These are phyloP conservation scores for Osmoderma eremita DNA, from an alignment of 2,888 invertebrate species.

Conservation along the genomic window DNA sequence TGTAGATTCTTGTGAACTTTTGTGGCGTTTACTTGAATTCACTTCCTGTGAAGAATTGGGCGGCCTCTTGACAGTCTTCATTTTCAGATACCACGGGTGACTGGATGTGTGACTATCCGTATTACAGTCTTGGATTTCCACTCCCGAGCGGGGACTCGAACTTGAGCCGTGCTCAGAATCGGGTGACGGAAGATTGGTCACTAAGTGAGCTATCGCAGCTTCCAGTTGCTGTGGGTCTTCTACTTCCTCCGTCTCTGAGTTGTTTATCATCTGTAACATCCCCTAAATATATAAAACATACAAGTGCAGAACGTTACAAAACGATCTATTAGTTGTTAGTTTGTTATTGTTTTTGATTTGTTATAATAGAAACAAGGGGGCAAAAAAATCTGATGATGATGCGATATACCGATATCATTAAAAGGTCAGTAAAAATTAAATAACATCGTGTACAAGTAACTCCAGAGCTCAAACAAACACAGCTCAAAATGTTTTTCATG, in stretches of 20 bases:
- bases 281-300: conserved; percentile 37
- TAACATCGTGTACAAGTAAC: too few species aligned
- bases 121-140: conserved; percentile 60
- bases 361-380: neutral
- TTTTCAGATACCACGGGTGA: conserved; percentile 50
- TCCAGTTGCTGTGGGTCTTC: conserved; percentile 79
- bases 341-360: conserved; percentile 23
- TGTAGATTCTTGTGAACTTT: conserved; percentile 45
- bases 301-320: conserved; percentile 24
- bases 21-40: conserved; percentile 54
- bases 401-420: too few species aligned
- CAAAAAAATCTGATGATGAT: too few species aligned
- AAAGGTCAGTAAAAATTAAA: too few species aligned
- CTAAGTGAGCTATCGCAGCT: conserved; percentile 76
- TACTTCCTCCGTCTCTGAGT: conserved; percentile 61
- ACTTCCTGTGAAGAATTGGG: conserved; percentile 53
- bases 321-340: conserved; percentile 32
- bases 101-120: conserved; percentile 40
- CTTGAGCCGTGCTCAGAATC: conserved; percentile 54
- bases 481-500: too few species aligned
- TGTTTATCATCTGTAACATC: conserved; percentile 36
- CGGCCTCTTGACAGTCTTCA: conserved; percentile 56
- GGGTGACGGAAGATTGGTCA: conserved; percentile 67
- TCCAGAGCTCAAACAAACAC: too few species aligned
- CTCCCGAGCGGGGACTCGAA: conserved; percentile 49